Conservation (phyloP, 1,140 invertebrate genomes). For the Theocolax elegans region DNA sequence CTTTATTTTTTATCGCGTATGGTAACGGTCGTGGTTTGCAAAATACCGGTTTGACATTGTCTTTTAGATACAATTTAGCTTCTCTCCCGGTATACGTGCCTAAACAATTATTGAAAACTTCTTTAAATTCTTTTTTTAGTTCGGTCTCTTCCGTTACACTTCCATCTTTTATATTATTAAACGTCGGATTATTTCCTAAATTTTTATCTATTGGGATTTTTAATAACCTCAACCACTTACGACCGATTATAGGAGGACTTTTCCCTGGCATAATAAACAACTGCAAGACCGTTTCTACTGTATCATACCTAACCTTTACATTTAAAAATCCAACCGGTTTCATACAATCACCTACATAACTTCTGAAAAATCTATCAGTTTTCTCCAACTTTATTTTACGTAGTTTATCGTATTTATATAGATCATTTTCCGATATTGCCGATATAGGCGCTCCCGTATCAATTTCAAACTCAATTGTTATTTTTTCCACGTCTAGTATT, state of each 20-base stretch:
- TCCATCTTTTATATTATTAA: background rate
- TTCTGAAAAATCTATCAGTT: too few relatives aligned
- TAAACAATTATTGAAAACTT: too few relatives aligned
- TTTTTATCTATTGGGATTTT: too few relatives aligned
- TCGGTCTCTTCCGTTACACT: background rate
- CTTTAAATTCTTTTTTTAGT: background rate
- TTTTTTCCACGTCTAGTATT: too few relatives aligned
- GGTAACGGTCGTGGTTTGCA: background rate
- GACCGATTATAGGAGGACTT: background rate
- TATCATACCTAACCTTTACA: too few relatives aligned
- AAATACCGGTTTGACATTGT: background rate
- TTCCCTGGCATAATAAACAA: background rate
- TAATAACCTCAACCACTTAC: background rate
- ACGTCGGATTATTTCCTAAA: background rate
- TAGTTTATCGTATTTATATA: too few relatives aligned
- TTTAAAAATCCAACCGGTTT: too few relatives aligned
- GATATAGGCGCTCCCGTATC: constrained; percentile 36
- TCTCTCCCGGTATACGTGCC: background rate
- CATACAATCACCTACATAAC: too few relatives aligned
- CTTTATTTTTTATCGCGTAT: background rate
- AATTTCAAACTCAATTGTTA: constrained; percentile 23
- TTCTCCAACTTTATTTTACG: too few relatives aligned
- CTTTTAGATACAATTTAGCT: background rate
- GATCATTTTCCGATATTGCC: too few relatives aligned
- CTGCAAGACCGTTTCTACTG: background rate